Conservation (phyloP, 2,888 invertebrate genomes). For the Pristionchus japonicus region DNA sequence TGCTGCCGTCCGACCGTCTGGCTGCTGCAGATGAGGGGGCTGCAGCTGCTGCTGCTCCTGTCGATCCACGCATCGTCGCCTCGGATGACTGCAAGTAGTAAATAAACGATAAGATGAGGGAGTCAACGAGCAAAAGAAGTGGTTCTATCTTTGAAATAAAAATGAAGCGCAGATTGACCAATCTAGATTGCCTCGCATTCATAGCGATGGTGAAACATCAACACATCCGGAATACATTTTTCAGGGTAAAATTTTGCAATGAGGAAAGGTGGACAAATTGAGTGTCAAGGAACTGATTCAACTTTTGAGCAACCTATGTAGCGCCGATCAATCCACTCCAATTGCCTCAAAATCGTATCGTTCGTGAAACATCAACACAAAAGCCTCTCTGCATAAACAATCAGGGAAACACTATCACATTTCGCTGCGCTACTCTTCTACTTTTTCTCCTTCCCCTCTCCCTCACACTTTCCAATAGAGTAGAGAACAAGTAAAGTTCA, state of each 20-base stretch:
- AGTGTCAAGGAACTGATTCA: not conserved
- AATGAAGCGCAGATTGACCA: too few relatives aligned
- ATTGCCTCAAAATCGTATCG: not conserved
- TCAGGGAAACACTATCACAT: not conserved
- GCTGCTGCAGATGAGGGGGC: not conserved
- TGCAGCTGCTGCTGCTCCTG: not conserved
- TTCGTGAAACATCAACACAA: not conserved
- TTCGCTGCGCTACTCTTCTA: not conserved
- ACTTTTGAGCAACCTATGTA: not conserved
- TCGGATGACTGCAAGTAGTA: not conserved
- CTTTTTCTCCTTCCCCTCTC: not conserved
- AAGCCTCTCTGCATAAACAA: not conserved
- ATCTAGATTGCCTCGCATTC: too few relatives aligned
- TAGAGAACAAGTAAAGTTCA: not conserved
- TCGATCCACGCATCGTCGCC: conserved; percentile 32
- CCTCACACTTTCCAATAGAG: not conserved
- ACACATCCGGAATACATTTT: too few relatives aligned
- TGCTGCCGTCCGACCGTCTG: conserved; percentile 19
- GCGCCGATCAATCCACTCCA: not conserved
- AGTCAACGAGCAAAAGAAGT: too few relatives aligned
- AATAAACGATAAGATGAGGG: not conserved
- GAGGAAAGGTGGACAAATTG: too few relatives aligned
- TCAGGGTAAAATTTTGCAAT: too few relatives aligned
- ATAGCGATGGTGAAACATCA: too few relatives aligned
- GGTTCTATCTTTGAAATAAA: too few relatives aligned